Evolutionary conservation across 2,888 invertebrate genomes (phyloP).

Genomic region (Ochlodes sylvanus): DNA sequence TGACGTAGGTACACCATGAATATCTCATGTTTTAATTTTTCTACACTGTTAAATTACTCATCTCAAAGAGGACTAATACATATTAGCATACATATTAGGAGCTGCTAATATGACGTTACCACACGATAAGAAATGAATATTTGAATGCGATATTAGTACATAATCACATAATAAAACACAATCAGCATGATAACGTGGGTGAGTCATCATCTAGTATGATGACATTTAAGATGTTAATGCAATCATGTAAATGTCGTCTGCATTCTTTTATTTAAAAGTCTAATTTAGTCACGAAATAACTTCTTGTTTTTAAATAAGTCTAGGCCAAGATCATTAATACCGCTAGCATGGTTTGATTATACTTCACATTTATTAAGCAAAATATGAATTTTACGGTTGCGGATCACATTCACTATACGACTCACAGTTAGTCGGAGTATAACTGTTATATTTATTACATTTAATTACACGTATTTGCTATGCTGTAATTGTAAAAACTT

Average conservation of each 20-base stretch:
- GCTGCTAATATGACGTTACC: no score
- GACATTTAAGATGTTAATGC: conserved; percentile 18
- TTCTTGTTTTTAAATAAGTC: conserved; percentile 15
- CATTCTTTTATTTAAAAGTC: conserved; percentile 27
- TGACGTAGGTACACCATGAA: no score
- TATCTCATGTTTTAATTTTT: no score
- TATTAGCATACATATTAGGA: no score
- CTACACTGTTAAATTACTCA: no score
- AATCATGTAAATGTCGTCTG: conserved; percentile 20
- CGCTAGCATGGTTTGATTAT: background rate
- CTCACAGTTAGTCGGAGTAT: background rate
- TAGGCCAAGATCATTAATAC: conserved; percentile 11
- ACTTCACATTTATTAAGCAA: background rate
- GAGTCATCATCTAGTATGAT: conserved; percentile 21
- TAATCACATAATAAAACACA: conserved; percentile 3
- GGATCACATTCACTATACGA: no score
- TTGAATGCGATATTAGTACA: background rate
- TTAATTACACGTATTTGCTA: background rate
- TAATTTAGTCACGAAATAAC: conserved; percentile 3
- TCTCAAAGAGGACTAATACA: no score
- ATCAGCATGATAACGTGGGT: conserved; percentile 8
- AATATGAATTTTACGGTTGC: background rate
- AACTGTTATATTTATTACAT: conserved; percentile 3
- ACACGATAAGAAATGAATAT: no score
- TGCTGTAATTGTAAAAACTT: no score